Conservation (phyloP, 2,113 vertebrate genomes). For the human (Homo sapiens) region DNA sequence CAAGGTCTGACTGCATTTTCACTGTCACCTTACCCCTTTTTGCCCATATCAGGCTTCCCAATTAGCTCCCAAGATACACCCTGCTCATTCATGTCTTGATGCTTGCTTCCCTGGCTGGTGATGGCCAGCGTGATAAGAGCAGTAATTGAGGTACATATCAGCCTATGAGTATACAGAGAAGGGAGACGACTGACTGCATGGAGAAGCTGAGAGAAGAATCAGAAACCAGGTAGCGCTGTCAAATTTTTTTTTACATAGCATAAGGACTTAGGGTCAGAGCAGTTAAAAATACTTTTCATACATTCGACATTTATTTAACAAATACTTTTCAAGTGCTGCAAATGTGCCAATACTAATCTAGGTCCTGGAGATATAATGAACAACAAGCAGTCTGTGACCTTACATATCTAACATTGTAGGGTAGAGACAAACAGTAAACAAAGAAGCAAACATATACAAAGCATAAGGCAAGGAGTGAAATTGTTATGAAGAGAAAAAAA, state of each 20-base stretch:
- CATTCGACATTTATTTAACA: conserved; percentile 14
- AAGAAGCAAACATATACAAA: neutral
- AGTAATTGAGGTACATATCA: neutral
- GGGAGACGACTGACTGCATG: neutral
- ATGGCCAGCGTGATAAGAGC: neutral
- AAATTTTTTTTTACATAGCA: neutral
- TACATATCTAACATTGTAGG: neutral
- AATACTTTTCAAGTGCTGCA: neutral
- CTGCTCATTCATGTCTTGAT: neutral
- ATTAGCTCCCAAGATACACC: neutral
- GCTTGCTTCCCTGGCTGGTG: neutral
- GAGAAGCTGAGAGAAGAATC: neutral
- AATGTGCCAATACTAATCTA: neutral
- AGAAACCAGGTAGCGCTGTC: neutral
- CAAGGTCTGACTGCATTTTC: neutral
- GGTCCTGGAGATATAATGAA: neutral
- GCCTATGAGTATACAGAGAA: neutral
- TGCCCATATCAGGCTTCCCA: neutral
- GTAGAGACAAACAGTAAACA: neutral
- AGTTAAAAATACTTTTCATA: neutral
- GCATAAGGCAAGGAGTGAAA: neutral
- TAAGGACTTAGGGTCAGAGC: neutral
- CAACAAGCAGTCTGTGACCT: neutral
- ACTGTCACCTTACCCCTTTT: neutral
- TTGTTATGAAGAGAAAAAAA: neutral